Percentiles rank a stretch among this genome's conserved stretches.
phyloP scores from a whole-genome alignment of 2,797 vertebrate species.

The Anniella stebbinsi region DNA sequence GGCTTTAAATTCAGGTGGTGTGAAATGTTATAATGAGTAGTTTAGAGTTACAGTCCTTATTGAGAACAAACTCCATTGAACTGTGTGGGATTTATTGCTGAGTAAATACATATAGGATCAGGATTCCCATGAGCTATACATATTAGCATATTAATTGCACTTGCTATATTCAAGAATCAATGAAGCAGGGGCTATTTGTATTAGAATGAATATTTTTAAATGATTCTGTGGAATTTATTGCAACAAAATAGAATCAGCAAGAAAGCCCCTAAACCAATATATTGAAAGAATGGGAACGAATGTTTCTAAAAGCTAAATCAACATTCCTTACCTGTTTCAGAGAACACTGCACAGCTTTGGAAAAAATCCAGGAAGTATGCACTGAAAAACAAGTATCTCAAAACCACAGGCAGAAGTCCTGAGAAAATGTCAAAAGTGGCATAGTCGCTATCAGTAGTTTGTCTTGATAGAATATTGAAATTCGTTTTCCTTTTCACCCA shows the following conservation, averaged over 20 bases:
- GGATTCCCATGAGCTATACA: neutral
- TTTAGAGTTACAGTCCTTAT: neutral
- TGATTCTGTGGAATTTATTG: neutral
- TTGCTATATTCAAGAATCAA: constrained; percentile 8
- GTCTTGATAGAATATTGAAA: constrained; percentile 6
- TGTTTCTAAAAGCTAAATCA: neutral
- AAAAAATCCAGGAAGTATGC: neutral
- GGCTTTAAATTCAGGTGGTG: neutral
- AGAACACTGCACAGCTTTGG: constrained; percentile 16
- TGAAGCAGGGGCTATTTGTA: neutral
- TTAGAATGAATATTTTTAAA: neutral
- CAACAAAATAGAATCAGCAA: neutral
- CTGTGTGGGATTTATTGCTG: neutral
- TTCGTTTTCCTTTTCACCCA: neutral
- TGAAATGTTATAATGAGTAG: neutral
- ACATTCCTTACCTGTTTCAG: constrained; percentile 57
- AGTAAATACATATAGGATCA: neutral
- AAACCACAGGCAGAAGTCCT: constrained; percentile 31
- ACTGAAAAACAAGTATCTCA: constrained; percentile 19
- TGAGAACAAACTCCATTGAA: neutral
- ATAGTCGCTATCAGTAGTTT: constrained; percentile 19
- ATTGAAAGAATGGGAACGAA: neutral
- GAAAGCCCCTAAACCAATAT: constrained; percentile 14
- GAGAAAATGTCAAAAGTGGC: neutral
- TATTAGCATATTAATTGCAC: neutral